These are phyloP conservation scores for Phthorimaea operculella DNA, from an alignment of 1,140 invertebrate species.

Conservation along the genomic window DNA sequence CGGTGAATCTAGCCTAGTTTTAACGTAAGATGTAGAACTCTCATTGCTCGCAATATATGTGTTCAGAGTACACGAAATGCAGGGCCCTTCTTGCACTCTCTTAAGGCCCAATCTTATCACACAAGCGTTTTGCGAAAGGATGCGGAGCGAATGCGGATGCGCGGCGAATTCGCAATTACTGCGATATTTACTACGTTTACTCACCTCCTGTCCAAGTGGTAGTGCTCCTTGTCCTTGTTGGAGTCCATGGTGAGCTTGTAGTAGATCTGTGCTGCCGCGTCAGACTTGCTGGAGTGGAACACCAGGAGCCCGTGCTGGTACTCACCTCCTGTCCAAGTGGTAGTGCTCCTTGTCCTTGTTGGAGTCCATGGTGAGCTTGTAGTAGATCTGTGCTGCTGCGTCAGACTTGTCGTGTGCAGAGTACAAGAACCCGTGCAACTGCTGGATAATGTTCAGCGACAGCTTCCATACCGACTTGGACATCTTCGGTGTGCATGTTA, in stretches of 20 bases:
- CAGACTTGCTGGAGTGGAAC: constrained; percentile 42
- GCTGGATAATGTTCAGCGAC: constrained; percentile 45
- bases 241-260: constrained; percentile 47
- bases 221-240: constrained; percentile 33
- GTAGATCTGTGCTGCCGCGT: constrained; percentile 39
- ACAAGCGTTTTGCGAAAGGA: too few species aligned
- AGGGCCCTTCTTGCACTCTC: too few species aligned
- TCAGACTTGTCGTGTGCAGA: constrained; percentile 44
- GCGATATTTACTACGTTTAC: too few species aligned
- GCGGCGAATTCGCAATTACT: too few species aligned
- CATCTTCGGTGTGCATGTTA: constrained; percentile 63
- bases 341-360: constrained; percentile 33
- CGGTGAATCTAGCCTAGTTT: too few species aligned
- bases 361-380: constrained; percentile 46
- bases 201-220: constrained; percentile 24
- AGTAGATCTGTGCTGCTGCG: constrained; percentile 39
- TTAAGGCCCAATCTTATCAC: too few species aligned
- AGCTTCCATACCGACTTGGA: constrained; percentile 55
- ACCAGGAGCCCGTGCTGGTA: constrained; percentile 51
- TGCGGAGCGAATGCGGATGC: too few species aligned
- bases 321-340: constrained; percentile 22
- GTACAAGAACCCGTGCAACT: constrained; percentile 57
- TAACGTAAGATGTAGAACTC: too few species aligned
- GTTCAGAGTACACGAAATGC: too few species aligned
- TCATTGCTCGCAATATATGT: too few species aligned